phyloP scores from a whole-genome alignment of 2,888 invertebrate species.

The Drosophila kokeensis region DNA sequence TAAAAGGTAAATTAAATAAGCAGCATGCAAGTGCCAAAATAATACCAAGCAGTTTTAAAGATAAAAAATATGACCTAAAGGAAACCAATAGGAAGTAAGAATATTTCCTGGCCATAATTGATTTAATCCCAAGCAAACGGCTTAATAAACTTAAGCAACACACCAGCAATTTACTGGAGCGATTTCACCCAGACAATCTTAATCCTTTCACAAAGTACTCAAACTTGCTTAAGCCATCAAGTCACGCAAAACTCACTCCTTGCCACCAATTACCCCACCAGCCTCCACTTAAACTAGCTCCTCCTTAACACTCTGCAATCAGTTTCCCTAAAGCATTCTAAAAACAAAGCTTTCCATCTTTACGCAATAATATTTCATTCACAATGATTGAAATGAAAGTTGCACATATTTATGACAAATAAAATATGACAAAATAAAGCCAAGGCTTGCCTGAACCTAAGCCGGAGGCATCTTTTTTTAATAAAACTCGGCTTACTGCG shows the following conservation, averaged over 20 bases:
- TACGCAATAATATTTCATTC: neutral
- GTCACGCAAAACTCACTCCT: neutral
- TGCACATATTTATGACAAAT: neutral
- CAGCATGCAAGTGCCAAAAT: neutral
- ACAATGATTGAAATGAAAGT: neutral
- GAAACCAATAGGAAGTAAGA: neutral
- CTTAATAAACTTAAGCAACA: neutral
- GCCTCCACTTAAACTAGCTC: neutral
- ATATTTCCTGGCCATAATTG: neutral
- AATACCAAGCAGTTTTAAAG: neutral
- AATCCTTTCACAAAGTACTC: neutral
- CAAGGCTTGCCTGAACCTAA: neutral
- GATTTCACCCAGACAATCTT: neutral
- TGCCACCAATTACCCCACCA: no score
- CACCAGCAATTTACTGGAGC: neutral
- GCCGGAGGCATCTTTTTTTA: slow-evolving; percentile 1
- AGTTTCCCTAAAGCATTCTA: neutral
- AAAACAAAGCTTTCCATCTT: neutral
- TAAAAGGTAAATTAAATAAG: slow-evolving; percentile 30
- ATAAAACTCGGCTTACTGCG: neutral
- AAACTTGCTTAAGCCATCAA: neutral
- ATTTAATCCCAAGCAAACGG: neutral
- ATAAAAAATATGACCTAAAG: neutral
- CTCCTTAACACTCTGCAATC: neutral
- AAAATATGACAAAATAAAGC: neutral